Conservation (phyloP, 2,888 invertebrate species). For the Girardia tigrina region DNA sequence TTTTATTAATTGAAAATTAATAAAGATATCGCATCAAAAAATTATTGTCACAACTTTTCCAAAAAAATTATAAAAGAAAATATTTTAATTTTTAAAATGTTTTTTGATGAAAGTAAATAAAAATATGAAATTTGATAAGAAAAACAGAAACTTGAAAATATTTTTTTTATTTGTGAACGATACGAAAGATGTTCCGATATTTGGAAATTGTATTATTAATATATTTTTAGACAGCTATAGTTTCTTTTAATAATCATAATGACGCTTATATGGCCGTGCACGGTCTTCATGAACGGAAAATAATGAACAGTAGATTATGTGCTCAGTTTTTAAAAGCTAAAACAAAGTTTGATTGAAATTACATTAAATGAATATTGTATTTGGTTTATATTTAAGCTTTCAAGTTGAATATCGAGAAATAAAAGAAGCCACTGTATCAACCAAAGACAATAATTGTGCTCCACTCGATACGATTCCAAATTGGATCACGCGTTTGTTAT, state of each 20-base stretch:
- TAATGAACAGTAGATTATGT: not conserved
- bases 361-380: not conserved
- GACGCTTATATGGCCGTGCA: not conserved
- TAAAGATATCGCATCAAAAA: too few relatives aligned
- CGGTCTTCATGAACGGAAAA: not conserved
- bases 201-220: too few relatives aligned
- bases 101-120: too few relatives aligned
- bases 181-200: too few relatives aligned
- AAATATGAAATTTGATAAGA: too few relatives aligned
- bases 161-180: too few relatives aligned
- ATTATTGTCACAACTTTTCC: too few relatives aligned
- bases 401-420: not conserved
- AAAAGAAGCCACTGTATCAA: not conserved
- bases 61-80: too few relatives aligned
- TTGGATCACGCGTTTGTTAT: not conserved
- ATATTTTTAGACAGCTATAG: not conserved
- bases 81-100: too few relatives aligned
- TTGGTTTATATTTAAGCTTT: not conserved
- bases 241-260: not conserved
- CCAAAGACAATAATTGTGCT: not conserved
- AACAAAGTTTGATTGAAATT: not conserved
- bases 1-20: too few relatives aligned
- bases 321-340: constrained; percentile 9
- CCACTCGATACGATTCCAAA: not conserved
- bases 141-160: too few relatives aligned